These are phyloP conservation scores for Alosa sapidissima DNA, from an alignment of 2,797 vertebrate genomes.

Conservation along the genomic window DNA sequence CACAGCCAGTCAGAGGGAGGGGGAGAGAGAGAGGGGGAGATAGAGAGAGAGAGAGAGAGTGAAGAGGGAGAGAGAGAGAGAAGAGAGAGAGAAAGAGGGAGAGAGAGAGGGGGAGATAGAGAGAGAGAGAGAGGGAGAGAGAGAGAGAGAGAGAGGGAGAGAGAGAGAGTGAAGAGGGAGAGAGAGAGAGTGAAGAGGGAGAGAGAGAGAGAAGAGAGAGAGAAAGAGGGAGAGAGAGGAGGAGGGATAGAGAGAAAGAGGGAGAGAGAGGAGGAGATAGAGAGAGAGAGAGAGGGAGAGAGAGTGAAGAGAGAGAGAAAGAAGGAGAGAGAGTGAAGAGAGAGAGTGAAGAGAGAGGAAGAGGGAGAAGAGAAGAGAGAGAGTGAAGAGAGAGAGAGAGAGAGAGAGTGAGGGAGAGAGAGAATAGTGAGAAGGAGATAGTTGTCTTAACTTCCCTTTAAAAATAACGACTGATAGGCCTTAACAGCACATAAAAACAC, in stretches of 20 bases:
- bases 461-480: background rate
- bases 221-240: too few relatives aligned
- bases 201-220: too few relatives aligned
- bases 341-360: background rate
- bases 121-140: too few relatives aligned
- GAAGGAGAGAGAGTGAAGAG: slow-evolving; percentile 4
- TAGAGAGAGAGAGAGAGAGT: background rate
- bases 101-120: too few relatives aligned
- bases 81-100: too few relatives aligned
- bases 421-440: too few relatives aligned
- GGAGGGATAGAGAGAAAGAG: background rate
- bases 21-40: background rate
- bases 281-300: too few relatives aligned
- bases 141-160: too few relatives aligned
- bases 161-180: too few relatives aligned
- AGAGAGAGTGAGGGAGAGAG: background rate
- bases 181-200: too few relatives aligned
- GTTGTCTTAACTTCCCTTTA: background rate
- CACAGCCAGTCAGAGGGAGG: background rate
- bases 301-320: background rate
- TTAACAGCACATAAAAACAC: background rate
- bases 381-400: background rate
- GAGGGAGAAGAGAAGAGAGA: too few relatives aligned
- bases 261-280: background rate
- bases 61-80: too few relatives aligned